A percentile compares a stretch with the other conserved stretches of the same genome.
Conservation (phyloP, 1,140 invertebrate species). For the Metopolophium dirhodum region DNA sequence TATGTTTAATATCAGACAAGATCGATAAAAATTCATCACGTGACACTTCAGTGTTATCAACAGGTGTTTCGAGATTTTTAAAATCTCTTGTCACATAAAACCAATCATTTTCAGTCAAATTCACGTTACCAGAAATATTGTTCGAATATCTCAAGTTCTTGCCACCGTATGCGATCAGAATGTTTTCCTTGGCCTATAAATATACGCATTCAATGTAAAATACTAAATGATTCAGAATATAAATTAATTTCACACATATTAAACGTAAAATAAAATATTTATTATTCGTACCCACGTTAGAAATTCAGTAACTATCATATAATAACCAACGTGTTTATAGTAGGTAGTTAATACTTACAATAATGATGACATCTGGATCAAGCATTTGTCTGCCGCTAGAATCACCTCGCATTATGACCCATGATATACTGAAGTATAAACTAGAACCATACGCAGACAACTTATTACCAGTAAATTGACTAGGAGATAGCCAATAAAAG, state of each 20-base stretch:
- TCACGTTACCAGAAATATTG: conserved; percentile 63
- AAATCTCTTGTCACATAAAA: conserved; percentile 73
- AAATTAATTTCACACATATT: not conserved
- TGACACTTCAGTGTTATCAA: conserved; percentile 68
- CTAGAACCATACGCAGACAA: conserved; percentile 85
- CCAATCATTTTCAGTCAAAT: conserved; percentile 76
- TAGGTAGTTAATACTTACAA: conserved; percentile 71
- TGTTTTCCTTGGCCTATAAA: conserved; percentile 55
- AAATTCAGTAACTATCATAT: not conserved
- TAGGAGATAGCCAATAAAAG: conserved; percentile 89
- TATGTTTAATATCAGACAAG: conserved; percentile 77
- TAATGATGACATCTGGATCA: conserved; percentile 84
- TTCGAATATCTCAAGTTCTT: conserved; percentile 3
- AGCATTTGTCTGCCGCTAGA: conserved; percentile 83
- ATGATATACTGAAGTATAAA: conserved; percentile 78
- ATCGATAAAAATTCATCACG: conserved; percentile 84
- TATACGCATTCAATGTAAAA: not conserved
- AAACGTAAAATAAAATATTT: not conserved
- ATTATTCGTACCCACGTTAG: not conserved
- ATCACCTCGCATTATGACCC: conserved; percentile 86
- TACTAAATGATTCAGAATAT: not conserved
- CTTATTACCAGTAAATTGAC: conserved; percentile 75
- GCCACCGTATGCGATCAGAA: conserved; percentile 41
- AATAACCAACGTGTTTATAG: not conserved
- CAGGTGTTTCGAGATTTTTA: conserved; percentile 67